phyloP scores from a whole-genome alignment of 2,888 invertebrate genomes.

The Amblyjoppa proteus region DNA sequence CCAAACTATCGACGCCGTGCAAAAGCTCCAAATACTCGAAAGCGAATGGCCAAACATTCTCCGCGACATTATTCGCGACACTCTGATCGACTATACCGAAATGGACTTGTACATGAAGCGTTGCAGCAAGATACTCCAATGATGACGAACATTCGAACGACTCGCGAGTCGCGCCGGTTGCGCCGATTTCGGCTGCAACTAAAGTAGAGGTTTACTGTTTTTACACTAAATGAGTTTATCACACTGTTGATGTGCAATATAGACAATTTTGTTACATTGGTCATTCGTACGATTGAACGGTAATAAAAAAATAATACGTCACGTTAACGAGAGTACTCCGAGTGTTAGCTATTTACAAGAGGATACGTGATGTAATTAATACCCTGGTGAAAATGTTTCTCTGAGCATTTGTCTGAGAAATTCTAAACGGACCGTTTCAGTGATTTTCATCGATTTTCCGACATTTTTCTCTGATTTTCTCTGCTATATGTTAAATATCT shows the following conservation, averaged over 20 bases:
- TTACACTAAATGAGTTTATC: slow-evolving; percentile 67
- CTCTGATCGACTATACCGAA: slow-evolving; percentile 92
- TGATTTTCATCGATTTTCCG: too few relatives aligned
- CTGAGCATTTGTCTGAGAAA: too few relatives aligned
- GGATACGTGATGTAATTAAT: slow-evolving; percentile 12
- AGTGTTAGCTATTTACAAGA: slow-evolving; percentile 55
- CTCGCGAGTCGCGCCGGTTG: not conserved
- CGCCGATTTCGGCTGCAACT: slow-evolving; percentile 4
- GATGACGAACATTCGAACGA: slow-evolving; percentile 56
- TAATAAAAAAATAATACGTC: slow-evolving; percentile 60
- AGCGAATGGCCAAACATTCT: slow-evolving; percentile 92
- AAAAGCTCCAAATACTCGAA: slow-evolving; percentile 91
- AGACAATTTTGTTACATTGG: slow-evolving; percentile 60
- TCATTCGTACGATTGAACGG: slow-evolving; percentile 55
- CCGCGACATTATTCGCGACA: slow-evolving; percentile 91
- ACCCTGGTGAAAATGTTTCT: too few relatives aligned
- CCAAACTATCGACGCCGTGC: slow-evolving; percentile 91
- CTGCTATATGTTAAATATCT: too few relatives aligned
- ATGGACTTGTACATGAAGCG: slow-evolving; percentile 92
- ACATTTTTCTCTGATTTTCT: too few relatives aligned
- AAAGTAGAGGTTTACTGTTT: slow-evolving; percentile 50
- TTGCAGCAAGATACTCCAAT: slow-evolving; percentile 81
- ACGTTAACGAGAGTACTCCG: slow-evolving; percentile 59
- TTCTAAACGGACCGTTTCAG: too few relatives aligned
- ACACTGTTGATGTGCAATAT: slow-evolving; percentile 55